phyloP scores from a whole-genome alignment of 2,888 invertebrate genomes.

The Pocota personata region DNA sequence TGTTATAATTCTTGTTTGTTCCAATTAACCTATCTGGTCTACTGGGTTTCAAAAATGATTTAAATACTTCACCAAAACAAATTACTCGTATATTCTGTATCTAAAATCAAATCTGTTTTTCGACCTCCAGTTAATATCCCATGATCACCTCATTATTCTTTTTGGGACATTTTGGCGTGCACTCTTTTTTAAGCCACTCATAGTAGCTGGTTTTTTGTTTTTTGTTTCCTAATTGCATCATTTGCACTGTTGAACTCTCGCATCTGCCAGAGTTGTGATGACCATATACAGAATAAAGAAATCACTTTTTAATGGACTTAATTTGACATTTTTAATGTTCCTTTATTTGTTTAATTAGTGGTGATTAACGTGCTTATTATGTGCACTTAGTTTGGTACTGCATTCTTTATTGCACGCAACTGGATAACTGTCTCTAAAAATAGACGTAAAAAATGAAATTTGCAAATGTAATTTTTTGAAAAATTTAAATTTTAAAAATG shows the following conservation, averaged over 20 bases:
- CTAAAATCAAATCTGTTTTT: constrained; percentile 67
- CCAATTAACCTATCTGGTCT: constrained; percentile 12
- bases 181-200: constrained; percentile 16
- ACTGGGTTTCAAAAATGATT: constrained; percentile 15
- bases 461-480: too few relatives aligned
- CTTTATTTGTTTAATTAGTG: constrained; percentile 57
- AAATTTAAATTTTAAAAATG: too few relatives aligned
- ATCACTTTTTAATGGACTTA: constrained; percentile 50
- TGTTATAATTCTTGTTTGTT: not conserved
- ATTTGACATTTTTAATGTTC: constrained; percentile 54
- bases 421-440: not conserved
- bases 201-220: constrained; percentile 30
- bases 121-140: constrained; percentile 50
- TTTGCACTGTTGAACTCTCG: constrained; percentile 58
- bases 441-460: not conserved
- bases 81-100: constrained; percentile 26
- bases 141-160: constrained; percentile 59
- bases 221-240: constrained; percentile 60
- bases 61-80: not conserved
- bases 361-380: constrained; percentile 10
- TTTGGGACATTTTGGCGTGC: constrained; percentile 40
- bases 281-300: constrained; percentile 30
- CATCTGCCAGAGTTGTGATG: constrained; percentile 12
- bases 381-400: not conserved
- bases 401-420: not conserved